Conservation (phyloP, 1,140 invertebrate genomes). For the Drosophila pandora region DNA sequence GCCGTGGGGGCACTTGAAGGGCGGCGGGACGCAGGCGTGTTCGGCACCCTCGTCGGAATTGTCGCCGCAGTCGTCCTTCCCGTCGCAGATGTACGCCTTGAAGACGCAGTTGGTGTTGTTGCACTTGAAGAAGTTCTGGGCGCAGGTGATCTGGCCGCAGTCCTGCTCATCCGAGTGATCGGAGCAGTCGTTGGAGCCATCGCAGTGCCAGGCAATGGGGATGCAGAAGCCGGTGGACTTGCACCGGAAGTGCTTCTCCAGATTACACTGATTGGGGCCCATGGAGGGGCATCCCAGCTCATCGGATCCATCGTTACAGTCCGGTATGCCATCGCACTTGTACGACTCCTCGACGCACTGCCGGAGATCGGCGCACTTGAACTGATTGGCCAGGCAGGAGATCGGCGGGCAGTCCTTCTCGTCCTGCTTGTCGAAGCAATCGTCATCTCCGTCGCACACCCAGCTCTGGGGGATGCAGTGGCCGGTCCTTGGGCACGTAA, state of each 20-base stretch:
- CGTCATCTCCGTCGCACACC: constrained; percentile 95
- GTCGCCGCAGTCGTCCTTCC: constrained; percentile 97
- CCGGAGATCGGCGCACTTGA: constrained; percentile 95
- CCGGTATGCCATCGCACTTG: constrained; percentile 96
- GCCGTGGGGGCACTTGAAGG: constrained; percentile 89
- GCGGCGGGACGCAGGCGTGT: constrained; percentile 90
- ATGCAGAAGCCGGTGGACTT: constrained; percentile 95
- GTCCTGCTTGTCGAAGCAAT: constrained; percentile 99
- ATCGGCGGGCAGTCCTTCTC: constrained; percentile 98
- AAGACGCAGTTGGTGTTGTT: constrained; percentile 96
- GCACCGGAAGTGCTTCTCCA: constrained; percentile 95
- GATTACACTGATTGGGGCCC: constrained; percentile 93
- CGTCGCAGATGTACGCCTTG: constrained; percentile 97
- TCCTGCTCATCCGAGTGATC: constrained; percentile 95
- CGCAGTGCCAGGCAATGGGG: constrained; percentile 96
- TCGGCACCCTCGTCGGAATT: constrained; percentile 93
- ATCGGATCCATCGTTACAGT: constrained; percentile 96
- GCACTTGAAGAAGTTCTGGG: constrained; percentile 92
- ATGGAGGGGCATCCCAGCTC: constrained; percentile 93
- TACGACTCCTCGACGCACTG: constrained; percentile 97
- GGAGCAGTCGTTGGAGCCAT: constrained; percentile 93
- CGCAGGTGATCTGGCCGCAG: constrained; percentile 91
- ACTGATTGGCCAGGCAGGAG: constrained; percentile 95
- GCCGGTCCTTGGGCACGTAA: constrained; percentile 96
- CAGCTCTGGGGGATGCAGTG: constrained; percentile 98